Conservation (phyloP, 2,113 vertebrate species). For the Anhinga anhinga region DNA sequence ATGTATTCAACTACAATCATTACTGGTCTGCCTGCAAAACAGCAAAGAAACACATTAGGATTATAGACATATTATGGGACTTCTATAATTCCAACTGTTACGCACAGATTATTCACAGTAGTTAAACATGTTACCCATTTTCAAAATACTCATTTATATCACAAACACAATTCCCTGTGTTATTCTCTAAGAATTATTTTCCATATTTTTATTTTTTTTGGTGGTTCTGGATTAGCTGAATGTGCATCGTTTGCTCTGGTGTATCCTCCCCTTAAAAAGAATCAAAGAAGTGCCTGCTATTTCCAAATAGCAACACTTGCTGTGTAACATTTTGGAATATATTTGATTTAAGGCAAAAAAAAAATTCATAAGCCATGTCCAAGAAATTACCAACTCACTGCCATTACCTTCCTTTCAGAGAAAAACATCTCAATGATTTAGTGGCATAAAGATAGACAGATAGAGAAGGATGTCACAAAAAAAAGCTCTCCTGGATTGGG, state of each 20-base stretch:
- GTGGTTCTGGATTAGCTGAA: not conserved
- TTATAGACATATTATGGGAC: constrained; percentile 7
- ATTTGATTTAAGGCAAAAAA: not conserved
- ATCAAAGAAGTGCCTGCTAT: not conserved
- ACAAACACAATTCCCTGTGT: not conserved
- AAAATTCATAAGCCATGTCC: not conserved
- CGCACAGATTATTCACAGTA: constrained; percentile 51
- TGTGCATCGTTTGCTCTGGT: not conserved
- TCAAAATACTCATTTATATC: constrained; percentile 13
- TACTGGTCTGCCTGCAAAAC: constrained; percentile 89
- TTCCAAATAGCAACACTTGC: not conserved
- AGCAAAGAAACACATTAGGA: constrained; percentile 64
- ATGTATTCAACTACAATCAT: constrained; percentile 98
- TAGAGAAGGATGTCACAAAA: not conserved
- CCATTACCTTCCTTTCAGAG: not conserved
- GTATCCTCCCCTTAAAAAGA: not conserved
- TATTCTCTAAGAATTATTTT: not conserved
- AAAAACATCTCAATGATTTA: not conserved
- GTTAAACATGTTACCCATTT: constrained; percentile 36
- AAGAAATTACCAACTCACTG: not conserved
- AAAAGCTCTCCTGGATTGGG: not conserved
- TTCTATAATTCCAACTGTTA: constrained; percentile 47
- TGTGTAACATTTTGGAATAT: not conserved
- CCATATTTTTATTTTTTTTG: not conserved
- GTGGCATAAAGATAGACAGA: not conserved